Evolutionary conservation across 2,797 vertebrate genomes (phyloP).

Genomic region (Spea hammondii): DNA sequence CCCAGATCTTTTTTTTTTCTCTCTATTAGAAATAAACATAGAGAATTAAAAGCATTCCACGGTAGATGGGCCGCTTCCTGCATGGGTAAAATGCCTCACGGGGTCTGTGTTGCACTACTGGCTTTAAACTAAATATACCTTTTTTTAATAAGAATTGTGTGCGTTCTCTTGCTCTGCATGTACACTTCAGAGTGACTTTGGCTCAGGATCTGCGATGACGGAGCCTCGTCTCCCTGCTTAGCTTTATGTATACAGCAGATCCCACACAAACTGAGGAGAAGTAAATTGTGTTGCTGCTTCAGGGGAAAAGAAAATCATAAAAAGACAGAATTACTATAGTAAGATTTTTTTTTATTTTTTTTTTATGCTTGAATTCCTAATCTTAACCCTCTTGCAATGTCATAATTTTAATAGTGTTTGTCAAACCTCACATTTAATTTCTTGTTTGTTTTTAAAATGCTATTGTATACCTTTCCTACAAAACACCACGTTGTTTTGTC

Average conservation of each 20-base stretch:
- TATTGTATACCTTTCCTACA: conserved; percentile 45
- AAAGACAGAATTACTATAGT: conserved; percentile 37
- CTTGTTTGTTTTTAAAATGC: not conserved
- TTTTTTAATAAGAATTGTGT: conserved; percentile 45
- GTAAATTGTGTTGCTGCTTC: conserved; percentile 49
- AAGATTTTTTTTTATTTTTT: conserved; percentile 44
- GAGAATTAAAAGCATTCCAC: conserved; percentile 49
- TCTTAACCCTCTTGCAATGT: conserved; percentile 38
- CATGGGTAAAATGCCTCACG: conserved; percentile 49
- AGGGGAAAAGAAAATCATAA: conserved; percentile 33
- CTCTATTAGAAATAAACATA: conserved; percentile 43
- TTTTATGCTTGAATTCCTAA: conserved; percentile 49
- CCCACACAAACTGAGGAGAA: conserved; percentile 43
- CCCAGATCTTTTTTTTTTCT: not conserved
- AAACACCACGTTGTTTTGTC: conserved; percentile 32
- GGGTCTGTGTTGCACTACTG: conserved; percentile 51
- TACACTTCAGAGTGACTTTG: conserved; percentile 44
- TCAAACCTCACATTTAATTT: conserved; percentile 17
- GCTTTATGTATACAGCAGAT: conserved; percentile 51
- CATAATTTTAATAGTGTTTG: conserved; percentile 29
- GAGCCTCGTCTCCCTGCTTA: conserved; percentile 49
- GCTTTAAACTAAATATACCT: conserved; percentile 52
- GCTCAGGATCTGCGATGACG: conserved; percentile 43
- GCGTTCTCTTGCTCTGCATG: conserved; percentile 48
- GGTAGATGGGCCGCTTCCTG: conserved; percentile 47